A percentile compares a stretch with the other conserved stretches of the same genome.
Evolutionary conservation across 92 coral and sea anemone genomes (phyloP).

Genomic region (Actinernus sp.): DNA sequence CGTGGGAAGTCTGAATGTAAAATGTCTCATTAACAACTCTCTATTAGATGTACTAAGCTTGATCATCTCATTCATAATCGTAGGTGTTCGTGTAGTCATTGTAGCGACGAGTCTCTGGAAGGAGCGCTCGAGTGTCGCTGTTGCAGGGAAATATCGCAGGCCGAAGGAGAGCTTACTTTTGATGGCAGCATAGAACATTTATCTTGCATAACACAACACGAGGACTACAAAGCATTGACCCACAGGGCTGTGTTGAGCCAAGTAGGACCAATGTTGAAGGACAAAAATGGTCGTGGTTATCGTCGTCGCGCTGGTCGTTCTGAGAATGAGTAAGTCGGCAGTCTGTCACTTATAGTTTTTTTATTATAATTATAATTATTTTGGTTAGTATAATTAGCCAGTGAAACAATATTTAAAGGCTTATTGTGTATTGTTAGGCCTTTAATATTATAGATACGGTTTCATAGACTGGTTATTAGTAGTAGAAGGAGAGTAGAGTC

Average conservation of each 20-base stretch:
- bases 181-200: conserved; percentile 62
- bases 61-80: not conserved
- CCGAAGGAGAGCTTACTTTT: conserved; percentile 46
- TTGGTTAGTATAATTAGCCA: no score
- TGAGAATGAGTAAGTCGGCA: conserved; percentile 36
- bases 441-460: no score
- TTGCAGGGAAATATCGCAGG: conserved; percentile 42
- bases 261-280: conserved; percentile 24
- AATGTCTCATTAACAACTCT: no score
- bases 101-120: conserved; percentile 23
- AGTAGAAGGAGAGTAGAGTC: no score
- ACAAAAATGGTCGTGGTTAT: not conserved
- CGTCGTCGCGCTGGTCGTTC: conserved; percentile 11
- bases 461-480: no score
- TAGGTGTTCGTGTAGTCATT: conserved; percentile 61
- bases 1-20: no score
- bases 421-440: no score
- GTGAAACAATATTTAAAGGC: no score
- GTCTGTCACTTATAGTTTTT: no score
- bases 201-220: conserved; percentile 63
- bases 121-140: no score
- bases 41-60: no score
- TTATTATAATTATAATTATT: no score
- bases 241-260: conserved; percentile 34
- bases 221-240: conserved; percentile 31